These are phyloP conservation scores for Dromius quadrimaculatus DNA, from an alignment of 2,888 invertebrate genomes.

Conservation along the genomic window DNA sequence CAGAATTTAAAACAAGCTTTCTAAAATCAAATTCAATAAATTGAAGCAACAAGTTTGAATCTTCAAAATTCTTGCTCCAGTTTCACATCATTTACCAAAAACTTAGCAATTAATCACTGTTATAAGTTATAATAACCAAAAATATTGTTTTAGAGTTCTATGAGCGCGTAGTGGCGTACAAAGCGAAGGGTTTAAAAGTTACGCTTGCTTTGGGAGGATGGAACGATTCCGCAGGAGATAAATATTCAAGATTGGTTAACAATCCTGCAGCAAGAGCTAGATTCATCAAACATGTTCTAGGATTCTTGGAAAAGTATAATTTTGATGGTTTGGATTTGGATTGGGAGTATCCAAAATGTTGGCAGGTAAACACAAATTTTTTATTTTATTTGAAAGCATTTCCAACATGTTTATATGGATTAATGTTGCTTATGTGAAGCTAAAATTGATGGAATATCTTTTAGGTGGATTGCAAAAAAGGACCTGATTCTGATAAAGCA, in stretches of 20 bases:
- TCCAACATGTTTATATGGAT: too few relatives aligned
- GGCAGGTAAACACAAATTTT: slow-evolving; percentile 84
- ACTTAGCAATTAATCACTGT: too few relatives aligned
- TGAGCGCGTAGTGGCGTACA: slow-evolving; percentile 83
- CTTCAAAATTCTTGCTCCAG: too few relatives aligned
- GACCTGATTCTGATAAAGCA: slow-evolving; percentile 85
- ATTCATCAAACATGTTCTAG: slow-evolving; percentile 81
- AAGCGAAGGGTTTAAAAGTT: slow-evolving; percentile 84
- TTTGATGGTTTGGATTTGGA: slow-evolving; percentile 96
- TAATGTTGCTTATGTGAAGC: too few relatives aligned
- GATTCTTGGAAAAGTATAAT: slow-evolving; percentile 82
- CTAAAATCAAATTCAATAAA: too few relatives aligned
- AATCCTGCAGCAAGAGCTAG: slow-evolving; percentile 77
- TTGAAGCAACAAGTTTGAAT: not conserved
- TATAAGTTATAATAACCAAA: too few relatives aligned
- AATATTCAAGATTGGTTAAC: slow-evolving; percentile 88
- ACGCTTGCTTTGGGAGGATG: slow-evolving; percentile 93
- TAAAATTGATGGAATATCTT: slow-evolving; percentile 56
- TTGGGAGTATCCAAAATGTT: slow-evolving; percentile 94
- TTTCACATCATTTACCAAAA: too few relatives aligned
- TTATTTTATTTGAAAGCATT: too few relatives aligned
- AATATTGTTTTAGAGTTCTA: slow-evolving; percentile 85
- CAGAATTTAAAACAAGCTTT: too few relatives aligned
- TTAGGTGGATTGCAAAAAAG: slow-evolving; percentile 87
- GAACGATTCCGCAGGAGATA: slow-evolving; percentile 93